Evolutionary conservation across 2,888 invertebrate genomes (phyloP).

Genomic region (Suillia variegata): DNA sequence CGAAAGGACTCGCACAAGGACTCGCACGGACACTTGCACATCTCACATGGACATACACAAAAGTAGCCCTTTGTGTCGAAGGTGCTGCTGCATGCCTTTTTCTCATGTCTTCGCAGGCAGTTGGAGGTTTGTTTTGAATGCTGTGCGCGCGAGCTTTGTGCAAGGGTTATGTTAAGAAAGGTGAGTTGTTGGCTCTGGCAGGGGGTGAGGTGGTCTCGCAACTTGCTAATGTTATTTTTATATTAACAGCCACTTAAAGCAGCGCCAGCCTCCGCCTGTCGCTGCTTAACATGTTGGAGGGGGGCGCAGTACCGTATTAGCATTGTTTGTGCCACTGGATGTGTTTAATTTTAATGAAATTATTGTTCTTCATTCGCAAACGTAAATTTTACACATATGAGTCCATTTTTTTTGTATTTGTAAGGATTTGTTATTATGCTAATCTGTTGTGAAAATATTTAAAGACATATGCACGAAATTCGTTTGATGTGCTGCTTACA

Average conservation of each 20-base stretch:
- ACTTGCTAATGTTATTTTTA: constrained; percentile 43
- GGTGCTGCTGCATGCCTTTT: constrained; percentile 1
- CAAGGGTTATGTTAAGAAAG: too few relatives aligned
- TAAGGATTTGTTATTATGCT: constrained; percentile 8
- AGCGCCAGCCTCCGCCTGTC: too few relatives aligned
- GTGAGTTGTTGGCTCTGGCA: constrained; percentile 24
- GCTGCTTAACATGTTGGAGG: constrained; percentile 42
- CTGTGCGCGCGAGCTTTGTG: too few relatives aligned
- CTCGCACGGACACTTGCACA: background rate
- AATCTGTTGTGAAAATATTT: constrained; percentile 15
- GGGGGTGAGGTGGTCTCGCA: background rate
- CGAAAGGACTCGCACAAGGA: too few relatives aligned
- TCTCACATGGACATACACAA: too few relatives aligned
- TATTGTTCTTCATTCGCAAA: constrained; percentile 28
- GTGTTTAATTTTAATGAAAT: constrained; percentile 58
- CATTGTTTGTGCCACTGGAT: constrained; percentile 50
- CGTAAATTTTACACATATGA: background rate
- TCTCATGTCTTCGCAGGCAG: too few relatives aligned
- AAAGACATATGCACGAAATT: background rate
- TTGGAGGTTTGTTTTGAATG: constrained; percentile 12
- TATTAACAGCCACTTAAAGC: constrained; percentile 37
- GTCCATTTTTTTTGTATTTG: background rate
- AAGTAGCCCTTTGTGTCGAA: constrained; percentile 1
- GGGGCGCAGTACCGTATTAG: too few relatives aligned
- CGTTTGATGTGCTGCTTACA: constrained; percentile 12